Conservation (phyloP, 2,113 vertebrate genomes). For the Sarotherodon lohbergeri region DNA sequence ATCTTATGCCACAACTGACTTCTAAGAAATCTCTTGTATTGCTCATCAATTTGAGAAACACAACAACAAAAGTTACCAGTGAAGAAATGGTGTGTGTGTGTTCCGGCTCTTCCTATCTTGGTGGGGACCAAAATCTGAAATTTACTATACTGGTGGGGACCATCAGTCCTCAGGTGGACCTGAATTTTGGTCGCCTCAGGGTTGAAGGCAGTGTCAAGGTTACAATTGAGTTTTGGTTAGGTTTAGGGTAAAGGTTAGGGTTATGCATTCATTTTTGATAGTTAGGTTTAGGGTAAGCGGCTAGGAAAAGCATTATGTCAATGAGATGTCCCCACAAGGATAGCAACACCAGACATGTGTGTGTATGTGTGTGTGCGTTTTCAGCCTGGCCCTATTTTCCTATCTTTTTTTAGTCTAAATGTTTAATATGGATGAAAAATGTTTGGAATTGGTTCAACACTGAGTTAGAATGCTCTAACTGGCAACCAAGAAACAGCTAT, state of each 20-base stretch:
- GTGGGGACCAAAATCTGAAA: neutral
- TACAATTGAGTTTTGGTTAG: neutral
- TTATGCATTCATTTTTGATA: neutral
- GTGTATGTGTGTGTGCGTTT: neutral
- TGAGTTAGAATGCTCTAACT: neutral
- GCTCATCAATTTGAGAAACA: neutral
- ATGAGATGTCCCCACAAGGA: neutral
- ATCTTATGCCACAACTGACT: neutral
- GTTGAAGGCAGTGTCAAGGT: neutral
- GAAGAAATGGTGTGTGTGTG: neutral
- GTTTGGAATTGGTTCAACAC: neutral
- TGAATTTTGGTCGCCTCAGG: rapidly evolving
- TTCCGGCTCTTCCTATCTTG: neutral
- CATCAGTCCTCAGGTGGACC: neutral
- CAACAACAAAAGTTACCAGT: rapidly evolving
- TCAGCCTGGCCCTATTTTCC: neutral
- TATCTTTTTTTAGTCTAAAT: neutral
- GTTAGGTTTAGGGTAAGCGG: neutral
- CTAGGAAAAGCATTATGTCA: neutral
- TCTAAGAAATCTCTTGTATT: neutral
- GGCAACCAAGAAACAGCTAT: neutral
- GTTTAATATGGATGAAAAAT: neutral
- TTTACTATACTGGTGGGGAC: neutral
- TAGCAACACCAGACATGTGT: neutral
- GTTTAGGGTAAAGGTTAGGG: neutral